Percentiles rank a stretch among this genome's conserved stretches.
These are phyloP conservation scores for Synchiropus splendidus DNA, from an alignment of 2,113 vertebrate genomes.

Conservation along the genomic window DNA sequence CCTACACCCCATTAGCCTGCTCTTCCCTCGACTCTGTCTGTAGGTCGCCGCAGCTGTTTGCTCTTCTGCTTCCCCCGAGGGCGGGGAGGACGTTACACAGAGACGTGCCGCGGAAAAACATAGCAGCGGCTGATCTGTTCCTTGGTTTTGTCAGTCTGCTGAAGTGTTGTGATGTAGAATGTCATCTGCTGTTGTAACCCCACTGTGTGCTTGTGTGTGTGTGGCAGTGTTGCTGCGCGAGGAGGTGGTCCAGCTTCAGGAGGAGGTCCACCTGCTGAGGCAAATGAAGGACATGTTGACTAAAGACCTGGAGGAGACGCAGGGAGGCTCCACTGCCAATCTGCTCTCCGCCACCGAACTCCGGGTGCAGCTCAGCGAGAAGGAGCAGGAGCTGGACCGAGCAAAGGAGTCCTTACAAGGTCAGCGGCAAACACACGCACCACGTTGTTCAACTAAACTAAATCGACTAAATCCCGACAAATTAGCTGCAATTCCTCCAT, in stretches of 20 bases:
- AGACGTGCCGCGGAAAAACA: conserved; percentile 13
- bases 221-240: conserved; percentile 81
- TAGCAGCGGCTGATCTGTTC: no score
- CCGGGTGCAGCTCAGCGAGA: conserved; percentile 87
- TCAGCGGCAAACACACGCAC: conserved; percentile 46
- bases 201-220: not conserved
- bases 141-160: no score
- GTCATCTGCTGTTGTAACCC: no score
- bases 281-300: conserved; percentile 96
- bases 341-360: conserved; percentile 86
- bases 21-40: no score
- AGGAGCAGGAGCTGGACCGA: conserved; percentile 87
- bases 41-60: conserved; percentile 22
- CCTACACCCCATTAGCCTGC: no score
- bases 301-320: conserved; percentile 87
- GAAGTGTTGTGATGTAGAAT: no score
- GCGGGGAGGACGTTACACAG: conserved; percentile 11
- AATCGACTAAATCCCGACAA: no score
- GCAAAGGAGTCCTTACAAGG: conserved; percentile 95
- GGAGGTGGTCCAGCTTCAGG: conserved; percentile 89
- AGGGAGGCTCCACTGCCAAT: conserved; percentile 77
- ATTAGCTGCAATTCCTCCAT: no score
- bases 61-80: conserved; percentile 20
- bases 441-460: not conserved
- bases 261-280: conserved; percentile 90